Evolutionary conservation across 2,888 invertebrate genomes (phyloP).

Genomic region (Carabus problematicus): DNA sequence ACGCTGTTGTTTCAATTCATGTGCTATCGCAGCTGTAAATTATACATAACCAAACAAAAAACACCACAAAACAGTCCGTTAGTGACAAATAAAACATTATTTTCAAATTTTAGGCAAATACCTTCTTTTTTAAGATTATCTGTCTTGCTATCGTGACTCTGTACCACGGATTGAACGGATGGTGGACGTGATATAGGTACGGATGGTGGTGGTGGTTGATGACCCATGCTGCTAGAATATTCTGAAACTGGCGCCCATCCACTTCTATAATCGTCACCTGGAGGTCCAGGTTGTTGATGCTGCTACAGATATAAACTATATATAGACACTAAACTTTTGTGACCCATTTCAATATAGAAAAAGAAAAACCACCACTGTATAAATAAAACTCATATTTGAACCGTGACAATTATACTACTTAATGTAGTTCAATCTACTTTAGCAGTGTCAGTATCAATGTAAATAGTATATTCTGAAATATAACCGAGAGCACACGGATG

Average conservation of each 20-base stretch:
- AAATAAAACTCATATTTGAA: not conserved
- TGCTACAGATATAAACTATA: conserved; percentile 5
- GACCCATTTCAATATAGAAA: too few relatives aligned
- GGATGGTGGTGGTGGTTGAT: conserved; percentile 47
- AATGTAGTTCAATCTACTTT: not conserved
- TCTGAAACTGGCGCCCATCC: conserved; percentile 50
- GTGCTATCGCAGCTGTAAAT: conserved; percentile 70
- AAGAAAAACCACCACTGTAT: not conserved
- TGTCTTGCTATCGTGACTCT: conserved; percentile 49
- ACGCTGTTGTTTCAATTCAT: conserved; percentile 83
- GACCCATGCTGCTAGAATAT: conserved; percentile 33
- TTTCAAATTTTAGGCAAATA: conserved; percentile 47
- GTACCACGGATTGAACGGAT: conserved; percentile 28
- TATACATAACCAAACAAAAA: not conserved
- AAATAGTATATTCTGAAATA: too few relatives aligned
- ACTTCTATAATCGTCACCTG: conserved; percentile 47
- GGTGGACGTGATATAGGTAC: conserved; percentile 52
- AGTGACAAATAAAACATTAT: conserved; percentile 49
- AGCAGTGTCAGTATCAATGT: too few relatives aligned
- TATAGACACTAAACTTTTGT: not conserved
- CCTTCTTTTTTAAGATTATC: conserved; percentile 65
- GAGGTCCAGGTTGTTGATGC: conserved; percentile 46
- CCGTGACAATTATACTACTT: not conserved
- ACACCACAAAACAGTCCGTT: conserved; percentile 45
- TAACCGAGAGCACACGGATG: too few relatives aligned